phyloP scores from a whole-genome alignment of 1,140 invertebrate species.

The Drosophila santomea region DNA sequence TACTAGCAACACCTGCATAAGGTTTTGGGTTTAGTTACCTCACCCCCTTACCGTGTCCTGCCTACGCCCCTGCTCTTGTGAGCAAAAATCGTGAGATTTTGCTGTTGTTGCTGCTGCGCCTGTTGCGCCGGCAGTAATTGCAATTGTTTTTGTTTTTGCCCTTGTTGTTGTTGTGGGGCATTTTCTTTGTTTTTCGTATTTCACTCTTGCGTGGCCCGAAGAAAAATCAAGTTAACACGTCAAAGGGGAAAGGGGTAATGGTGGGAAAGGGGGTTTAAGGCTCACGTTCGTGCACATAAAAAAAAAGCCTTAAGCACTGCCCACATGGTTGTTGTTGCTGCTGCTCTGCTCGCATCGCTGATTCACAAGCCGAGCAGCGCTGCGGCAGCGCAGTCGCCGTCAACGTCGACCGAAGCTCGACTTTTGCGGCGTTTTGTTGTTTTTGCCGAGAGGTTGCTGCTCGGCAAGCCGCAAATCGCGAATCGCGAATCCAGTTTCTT shows the following conservation, averaged over 20 bases:
- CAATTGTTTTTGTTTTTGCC: conserved; percentile 24
- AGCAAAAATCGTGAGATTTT: conserved; percentile 73
- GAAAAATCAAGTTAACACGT: conserved; percentile 81
- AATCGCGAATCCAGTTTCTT: conserved; percentile 76
- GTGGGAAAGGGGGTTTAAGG: conserved; percentile 4
- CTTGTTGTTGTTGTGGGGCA: conserved; percentile 46
- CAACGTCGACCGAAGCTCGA: conserved; percentile 61
- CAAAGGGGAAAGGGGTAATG: conserved; percentile 14
- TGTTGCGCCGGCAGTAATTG: conserved; percentile 34
- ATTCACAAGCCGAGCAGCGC: conserved; percentile 53
- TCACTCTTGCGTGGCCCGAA: conserved; percentile 53
- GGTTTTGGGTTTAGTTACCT: neutral
- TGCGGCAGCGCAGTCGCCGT: conserved; percentile 16
- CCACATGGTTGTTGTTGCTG: conserved; percentile 32
- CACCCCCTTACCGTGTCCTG: conserved; percentile 11
- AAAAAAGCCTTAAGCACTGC: conserved; percentile 67
- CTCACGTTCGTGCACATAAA: conserved; percentile 53
- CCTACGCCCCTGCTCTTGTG: conserved; percentile 37
- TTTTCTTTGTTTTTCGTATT: conserved; percentile 77
- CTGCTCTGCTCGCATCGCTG: conserved; percentile 66
- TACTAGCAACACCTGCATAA: too few species aligned
- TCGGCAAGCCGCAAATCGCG: conserved; percentile 54
- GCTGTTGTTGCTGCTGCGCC: conserved; percentile 50
- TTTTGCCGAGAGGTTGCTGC: conserved; percentile 75
- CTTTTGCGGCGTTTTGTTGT: conserved; percentile 72